Evolutionary conservation across 2,797 vertebrate genomes (phyloP).

Genomic region (Pseudochirops cupreus): DNA sequence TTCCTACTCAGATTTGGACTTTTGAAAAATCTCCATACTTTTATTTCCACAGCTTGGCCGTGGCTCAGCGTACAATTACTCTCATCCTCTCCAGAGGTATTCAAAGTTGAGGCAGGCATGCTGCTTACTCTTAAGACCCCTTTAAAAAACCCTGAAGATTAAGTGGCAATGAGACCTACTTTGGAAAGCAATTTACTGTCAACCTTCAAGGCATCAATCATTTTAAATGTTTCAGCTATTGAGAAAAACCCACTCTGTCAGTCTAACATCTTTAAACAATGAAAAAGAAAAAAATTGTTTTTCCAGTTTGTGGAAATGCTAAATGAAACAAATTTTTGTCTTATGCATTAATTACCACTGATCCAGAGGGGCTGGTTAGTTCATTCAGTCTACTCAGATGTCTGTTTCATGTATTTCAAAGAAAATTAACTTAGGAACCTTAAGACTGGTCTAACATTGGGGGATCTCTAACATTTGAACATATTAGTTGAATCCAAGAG

Average conservation of each 20-base stretch:
- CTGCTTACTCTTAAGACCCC: conserved; percentile 83
- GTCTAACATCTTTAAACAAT: conserved; percentile 71
- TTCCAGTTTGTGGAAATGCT: conserved; percentile 84
- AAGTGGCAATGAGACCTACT: conserved; percentile 76
- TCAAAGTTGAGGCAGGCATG: conserved; percentile 77
- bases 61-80: conserved; percentile 65
- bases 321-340: conserved; percentile 83
- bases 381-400: conserved; percentile 84
- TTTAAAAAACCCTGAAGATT: conserved; percentile 62
- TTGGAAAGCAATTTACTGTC: conserved; percentile 78
- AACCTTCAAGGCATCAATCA: conserved; percentile 80
- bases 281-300: conserved; percentile 70
- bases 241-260: conserved; percentile 71
- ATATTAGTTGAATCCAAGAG: conserved; percentile 91
- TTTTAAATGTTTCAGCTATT: conserved; percentile 77
- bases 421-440: conserved; percentile 88
- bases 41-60: conserved; percentile 78
- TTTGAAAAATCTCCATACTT: conserved; percentile 77
- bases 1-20: conserved; percentile 82
- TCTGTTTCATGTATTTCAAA: conserved; percentile 85
- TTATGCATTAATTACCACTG: conserved; percentile 84
- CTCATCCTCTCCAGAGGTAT: conserved; percentile 71
- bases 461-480: conserved; percentile 91
- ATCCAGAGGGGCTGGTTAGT: conserved; percentile 84
- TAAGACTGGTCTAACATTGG: conserved; percentile 88